Percentiles rank a stretch among this genome's conserved stretches.
phyloP scores from a whole-genome alignment of 1,140 invertebrate species.

The Anoplolepis gracilipes region DNA sequence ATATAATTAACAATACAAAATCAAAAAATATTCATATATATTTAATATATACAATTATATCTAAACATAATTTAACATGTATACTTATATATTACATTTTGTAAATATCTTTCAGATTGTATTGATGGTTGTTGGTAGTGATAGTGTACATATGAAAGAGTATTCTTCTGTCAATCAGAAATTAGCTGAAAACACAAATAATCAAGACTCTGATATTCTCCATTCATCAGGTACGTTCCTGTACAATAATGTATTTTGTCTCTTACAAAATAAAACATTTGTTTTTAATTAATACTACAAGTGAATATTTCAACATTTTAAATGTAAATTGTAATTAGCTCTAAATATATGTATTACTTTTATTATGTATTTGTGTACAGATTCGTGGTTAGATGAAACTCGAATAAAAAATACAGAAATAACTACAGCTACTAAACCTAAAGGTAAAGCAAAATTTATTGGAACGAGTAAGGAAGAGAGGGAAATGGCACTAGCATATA shows the following conservation, averaged over 20 bases:
- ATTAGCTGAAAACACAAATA: conserved; percentile 67
- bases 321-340: neutral
- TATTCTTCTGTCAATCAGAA: conserved; percentile 78
- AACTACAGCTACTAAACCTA: conserved; percentile 81
- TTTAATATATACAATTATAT: neutral
- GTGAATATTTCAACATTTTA: neutral
- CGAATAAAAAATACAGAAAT: conserved; percentile 66
- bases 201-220: conserved; percentile 51
- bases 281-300: neutral
- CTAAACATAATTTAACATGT: neutral
- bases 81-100: conserved; percentile 22
- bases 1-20: too few species aligned
- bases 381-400: conserved; percentile 62
- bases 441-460: conserved; percentile 87
- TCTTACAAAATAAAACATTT: conserved; percentile 11
- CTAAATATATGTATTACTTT: conserved; percentile 5
- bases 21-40: neutral
- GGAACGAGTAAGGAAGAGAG: conserved; percentile 86
- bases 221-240: conserved; percentile 52
- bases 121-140: conserved; percentile 83
- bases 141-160: conserved; percentile 82
- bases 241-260: neutral
- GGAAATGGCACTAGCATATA: conserved; percentile 85
- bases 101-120: conserved; percentile 80
- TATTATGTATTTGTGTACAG: conserved; percentile 49